Evolutionary conservation across 2,113 vertebrate species (phyloP).

Genomic region (Sinocyclocheilus anshuiensis): DNA sequence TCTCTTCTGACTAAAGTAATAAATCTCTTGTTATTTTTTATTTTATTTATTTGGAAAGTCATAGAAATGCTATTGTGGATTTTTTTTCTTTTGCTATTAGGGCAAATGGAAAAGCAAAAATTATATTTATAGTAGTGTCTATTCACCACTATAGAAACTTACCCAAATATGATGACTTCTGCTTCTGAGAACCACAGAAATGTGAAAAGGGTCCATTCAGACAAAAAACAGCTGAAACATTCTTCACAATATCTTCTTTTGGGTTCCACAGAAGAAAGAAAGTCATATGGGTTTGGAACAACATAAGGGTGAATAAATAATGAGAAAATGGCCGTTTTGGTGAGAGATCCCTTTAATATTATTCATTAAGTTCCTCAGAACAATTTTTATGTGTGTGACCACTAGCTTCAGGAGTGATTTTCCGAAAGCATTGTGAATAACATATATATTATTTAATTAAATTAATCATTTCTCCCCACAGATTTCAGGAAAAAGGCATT

Average conservation of each 20-base stretch:
- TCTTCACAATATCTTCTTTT: neutral
- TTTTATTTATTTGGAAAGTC: too few relatives aligned
- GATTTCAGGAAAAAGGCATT: neutral
- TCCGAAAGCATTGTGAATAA: neutral
- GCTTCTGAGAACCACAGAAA: neutral
- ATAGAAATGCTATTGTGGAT: too few relatives aligned
- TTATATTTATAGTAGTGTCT: too few relatives aligned
- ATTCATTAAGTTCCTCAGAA: conserved; percentile 15
- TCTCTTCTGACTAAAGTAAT: too few relatives aligned
- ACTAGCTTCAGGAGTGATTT: neutral
- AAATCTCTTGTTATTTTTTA: too few relatives aligned
- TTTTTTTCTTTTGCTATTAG: too few relatives aligned
- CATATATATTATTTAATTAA: neutral
- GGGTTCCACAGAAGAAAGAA: neutral
- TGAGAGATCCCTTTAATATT: neutral
- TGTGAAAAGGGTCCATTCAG: too few relatives aligned
- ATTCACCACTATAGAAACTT: too few relatives aligned
- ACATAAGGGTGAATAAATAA: neutral
- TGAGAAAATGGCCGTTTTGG: neutral
- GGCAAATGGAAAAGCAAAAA: too few relatives aligned
- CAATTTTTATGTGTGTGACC: conserved; percentile 23
- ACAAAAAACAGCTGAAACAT: neutral
- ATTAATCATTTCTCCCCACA: neutral
- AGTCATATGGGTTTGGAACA: neutral
- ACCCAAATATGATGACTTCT: neutral